A percentile compares a stretch with the other conserved stretches of the same genome.
Conservation (phyloP, 2,797 vertebrate genomes). For the Odontamblyopus rebecca region DNA sequence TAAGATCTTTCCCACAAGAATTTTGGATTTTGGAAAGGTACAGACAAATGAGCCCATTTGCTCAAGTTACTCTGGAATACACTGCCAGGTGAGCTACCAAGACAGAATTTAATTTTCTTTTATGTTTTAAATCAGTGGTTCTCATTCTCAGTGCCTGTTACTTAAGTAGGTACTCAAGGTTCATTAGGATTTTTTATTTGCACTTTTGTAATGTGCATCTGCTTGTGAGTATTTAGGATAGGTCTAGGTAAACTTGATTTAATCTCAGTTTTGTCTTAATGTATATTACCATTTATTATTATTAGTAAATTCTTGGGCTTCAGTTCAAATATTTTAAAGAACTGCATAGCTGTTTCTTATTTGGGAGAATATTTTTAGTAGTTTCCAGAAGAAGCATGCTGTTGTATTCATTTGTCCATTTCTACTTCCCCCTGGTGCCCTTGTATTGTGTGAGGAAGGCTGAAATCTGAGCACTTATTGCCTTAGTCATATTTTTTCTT, state of each 20-base stretch:
- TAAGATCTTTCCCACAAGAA: not conserved
- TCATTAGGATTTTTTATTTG: not conserved
- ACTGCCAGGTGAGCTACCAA: not conserved
- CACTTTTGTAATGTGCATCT: too few relatives aligned
- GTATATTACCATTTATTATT: too few relatives aligned
- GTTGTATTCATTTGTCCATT: not conserved
- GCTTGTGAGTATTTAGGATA: too few relatives aligned
- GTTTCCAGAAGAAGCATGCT: not conserved
- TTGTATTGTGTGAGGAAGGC: conserved; percentile 5
- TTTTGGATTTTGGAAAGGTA: not conserved
- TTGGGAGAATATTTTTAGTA: not conserved
- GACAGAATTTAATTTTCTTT: not conserved
- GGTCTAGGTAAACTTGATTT: too few relatives aligned
- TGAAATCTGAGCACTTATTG: conserved; percentile 6
- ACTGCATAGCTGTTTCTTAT: too few relatives aligned
- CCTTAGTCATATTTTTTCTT: conserved; percentile 14
- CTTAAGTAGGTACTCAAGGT: not conserved
- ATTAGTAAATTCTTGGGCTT: too few relatives aligned
- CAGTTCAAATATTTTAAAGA: too few relatives aligned
- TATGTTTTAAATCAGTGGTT: not conserved
- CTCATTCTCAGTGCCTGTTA: too few relatives aligned
- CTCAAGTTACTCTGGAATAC: not conserved
- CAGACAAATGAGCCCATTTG: not conserved
- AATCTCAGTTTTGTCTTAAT: too few relatives aligned
- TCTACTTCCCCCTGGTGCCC: conserved; percentile 2